Conservation (phyloP, 2,797 vertebrate species). For the Anolis apletophallus region DNA sequence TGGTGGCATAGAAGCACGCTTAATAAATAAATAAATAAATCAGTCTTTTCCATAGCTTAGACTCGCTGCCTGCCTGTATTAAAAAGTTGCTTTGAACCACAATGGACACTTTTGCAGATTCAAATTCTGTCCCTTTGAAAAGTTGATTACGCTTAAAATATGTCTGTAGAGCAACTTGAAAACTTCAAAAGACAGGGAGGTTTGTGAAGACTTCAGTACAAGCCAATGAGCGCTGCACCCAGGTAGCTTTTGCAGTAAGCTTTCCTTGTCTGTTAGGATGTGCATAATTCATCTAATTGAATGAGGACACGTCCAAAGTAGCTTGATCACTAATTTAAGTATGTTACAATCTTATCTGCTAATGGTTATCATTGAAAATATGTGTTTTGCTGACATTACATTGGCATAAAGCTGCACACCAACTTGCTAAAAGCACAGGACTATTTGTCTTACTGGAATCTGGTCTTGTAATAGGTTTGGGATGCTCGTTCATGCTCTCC, state of each 20-base stretch:
- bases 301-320: neutral
- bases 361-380: no score
- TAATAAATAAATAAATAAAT: no score
- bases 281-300: neutral
- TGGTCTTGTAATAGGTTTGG: neutral
- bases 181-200: neutral
- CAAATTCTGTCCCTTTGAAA: neutral
- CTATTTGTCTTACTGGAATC: neutral
- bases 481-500: neutral
- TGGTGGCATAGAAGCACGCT: no score
- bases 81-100: slow-evolving; percentile 1
- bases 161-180: neutral
- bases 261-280: neutral
- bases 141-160: neutral
- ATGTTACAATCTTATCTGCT: neutral
- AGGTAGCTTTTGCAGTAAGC: neutral
- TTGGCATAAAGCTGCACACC: neutral
- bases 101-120: neutral
- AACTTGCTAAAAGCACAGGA: neutral
- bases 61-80: no score
- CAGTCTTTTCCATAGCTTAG: neutral
- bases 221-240: neutral
- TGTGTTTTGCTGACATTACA: neutral
- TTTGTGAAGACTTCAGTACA: neutral
- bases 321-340: neutral